Conservation (phyloP, 2,797 vertebrate genomes). For the Avahi laniger region DNA sequence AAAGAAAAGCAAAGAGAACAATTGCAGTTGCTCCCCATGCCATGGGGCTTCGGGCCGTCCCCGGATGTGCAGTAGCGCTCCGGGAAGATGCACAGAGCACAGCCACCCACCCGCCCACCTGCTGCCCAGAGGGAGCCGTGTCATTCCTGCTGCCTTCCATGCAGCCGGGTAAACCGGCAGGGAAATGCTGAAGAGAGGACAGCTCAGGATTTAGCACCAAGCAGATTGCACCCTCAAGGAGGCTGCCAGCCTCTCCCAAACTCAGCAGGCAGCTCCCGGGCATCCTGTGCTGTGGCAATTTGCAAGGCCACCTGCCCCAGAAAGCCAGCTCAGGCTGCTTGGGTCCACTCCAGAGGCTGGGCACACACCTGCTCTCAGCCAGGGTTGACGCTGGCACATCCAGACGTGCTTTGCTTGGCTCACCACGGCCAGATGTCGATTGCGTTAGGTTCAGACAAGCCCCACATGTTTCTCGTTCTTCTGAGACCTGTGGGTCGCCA, state of each 20-base stretch:
- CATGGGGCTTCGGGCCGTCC: neutral
- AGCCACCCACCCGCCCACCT: neutral
- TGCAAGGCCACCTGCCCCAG: neutral
- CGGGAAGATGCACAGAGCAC: neutral
- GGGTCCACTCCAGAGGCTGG: accelerated
- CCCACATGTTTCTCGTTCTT: accelerated
- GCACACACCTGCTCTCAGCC: accelerated
- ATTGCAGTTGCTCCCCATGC: neutral
- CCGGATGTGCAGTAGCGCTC: constrained; percentile 71
- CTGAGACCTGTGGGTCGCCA: accelerated
- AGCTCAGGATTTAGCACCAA: neutral
- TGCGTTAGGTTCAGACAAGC: accelerated
- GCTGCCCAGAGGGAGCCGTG: accelerated
- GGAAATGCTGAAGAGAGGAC: neutral
- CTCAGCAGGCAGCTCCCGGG: neutral
- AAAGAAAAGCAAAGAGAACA: neutral
- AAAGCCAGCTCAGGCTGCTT: neutral
- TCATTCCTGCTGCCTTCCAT: neutral
- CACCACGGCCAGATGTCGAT: accelerated
- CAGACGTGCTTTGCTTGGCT: accelerated
- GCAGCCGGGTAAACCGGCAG: neutral
- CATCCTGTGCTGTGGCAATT: neutral
- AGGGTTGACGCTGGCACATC: accelerated
- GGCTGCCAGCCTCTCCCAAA: neutral
- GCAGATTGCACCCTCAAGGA: neutral